Evolutionary conservation across 2,797 vertebrate genomes (phyloP).

Genomic region (Manis javanica): DNA sequence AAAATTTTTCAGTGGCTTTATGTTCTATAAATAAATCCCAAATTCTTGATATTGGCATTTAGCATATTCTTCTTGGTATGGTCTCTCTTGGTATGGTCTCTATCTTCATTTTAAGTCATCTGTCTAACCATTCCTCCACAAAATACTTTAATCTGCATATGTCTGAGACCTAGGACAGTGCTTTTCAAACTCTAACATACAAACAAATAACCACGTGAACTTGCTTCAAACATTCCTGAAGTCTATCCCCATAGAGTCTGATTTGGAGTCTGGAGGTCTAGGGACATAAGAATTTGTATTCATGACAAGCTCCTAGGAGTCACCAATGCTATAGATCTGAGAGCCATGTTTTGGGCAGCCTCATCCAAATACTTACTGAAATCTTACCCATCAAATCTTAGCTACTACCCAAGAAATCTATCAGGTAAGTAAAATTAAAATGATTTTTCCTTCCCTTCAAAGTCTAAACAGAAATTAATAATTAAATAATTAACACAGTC

Average conservation of each 20-base stretch:
- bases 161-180: background rate
- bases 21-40: slow-evolving; percentile 26
- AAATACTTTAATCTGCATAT: slow-evolving; percentile 23
- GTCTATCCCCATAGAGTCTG: background rate
- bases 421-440: slow-evolving; percentile 12
- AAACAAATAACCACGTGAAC: slow-evolving; percentile 24
- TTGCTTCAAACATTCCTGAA: background rate
- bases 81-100: background rate
- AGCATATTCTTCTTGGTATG: background rate
- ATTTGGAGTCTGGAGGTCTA: slow-evolving; percentile 25
- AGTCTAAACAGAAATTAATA: background rate
- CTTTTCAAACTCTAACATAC: slow-evolving; percentile 11
- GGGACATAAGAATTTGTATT: background rate
- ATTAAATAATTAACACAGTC: background rate
- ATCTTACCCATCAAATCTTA: slow-evolving; percentile 36
- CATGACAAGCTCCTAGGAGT: background rate
- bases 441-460: background rate
- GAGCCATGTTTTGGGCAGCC: background rate
- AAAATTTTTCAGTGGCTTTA: slow-evolving; percentile 24
- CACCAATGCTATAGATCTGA: background rate
- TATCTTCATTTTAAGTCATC: slow-evolving; percentile 46
- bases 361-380: slow-evolving; percentile 34
- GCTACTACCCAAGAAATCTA: background rate
- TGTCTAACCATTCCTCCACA: slow-evolving; percentile 24
- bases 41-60: background rate